Base-by-base conservation (phyloP, 2,113 vertebrate species). In the Nothoprocta perdicaria region DNA sequence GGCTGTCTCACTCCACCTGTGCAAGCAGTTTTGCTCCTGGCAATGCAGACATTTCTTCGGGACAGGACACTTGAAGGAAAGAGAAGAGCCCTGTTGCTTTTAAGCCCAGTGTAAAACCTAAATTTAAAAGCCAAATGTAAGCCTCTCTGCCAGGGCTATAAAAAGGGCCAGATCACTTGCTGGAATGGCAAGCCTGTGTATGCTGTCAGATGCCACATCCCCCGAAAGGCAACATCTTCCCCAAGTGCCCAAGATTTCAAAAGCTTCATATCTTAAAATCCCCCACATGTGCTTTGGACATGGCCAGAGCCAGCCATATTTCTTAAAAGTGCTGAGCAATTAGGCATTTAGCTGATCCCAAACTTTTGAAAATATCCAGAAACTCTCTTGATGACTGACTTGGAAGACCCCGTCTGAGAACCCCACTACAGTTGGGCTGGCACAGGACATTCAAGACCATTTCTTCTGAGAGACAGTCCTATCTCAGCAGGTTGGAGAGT, bases 291-390 rank as follows among this genome's bases (percentile, higher is more conserved):
- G 46, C 62, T 88, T 91, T 88, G 76, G 38, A 31, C 27, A 22
- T 78, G 27, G 3, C 19, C 52, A 48, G 90, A 89, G 88, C 10
- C 71, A 89, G 88, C 10, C 71, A 1, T n/a, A 27, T 74, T 72
- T 89, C 65, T 89, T 57, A 88, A 46, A 18, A 77, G 27, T 41
- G 12, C 55, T 40, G 46, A 88, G 61, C 41, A 83, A 43, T 78
- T 69, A 89, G 22, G 31, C 21, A 9, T 63, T 83, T 77, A 74
- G 45, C 9, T 60, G 48, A 82, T 83, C 15, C 38, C 33, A 67
- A 82, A 60, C 16, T 45, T 80, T 69, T 88, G 76, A 92, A 85
- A 91, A 88, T 60, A 75, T 67, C 82, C 80, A 89, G 68, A 85
- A 88, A 52, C 5, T 7, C 24, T 84, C 77, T 67, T 74, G 48